phyloP scores from a whole-genome alignment of 2,888 invertebrate genomes.

The Hemistola chrysoprasaria region DNA sequence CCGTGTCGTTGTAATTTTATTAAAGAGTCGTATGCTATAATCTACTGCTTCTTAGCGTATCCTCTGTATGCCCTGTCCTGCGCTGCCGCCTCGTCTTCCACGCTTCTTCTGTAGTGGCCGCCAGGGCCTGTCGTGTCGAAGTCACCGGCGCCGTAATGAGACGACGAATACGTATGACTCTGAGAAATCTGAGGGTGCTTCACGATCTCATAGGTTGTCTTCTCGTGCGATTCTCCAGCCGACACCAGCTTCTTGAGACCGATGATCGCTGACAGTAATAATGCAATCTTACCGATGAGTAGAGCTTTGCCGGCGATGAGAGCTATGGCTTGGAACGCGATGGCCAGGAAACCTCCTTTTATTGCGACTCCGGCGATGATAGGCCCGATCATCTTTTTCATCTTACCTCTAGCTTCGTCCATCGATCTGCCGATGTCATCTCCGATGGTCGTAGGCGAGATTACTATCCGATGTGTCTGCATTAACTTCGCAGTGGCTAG shows the following conservation, averaged over 20 bases:
- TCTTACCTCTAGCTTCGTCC: conserved; percentile 81
- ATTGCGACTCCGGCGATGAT: conserved; percentile 86
- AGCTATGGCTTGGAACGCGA: conserved; percentile 89
- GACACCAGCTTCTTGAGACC: conserved; percentile 90
- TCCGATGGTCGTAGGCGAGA: conserved; percentile 68
- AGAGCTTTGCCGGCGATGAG: conserved; percentile 91
- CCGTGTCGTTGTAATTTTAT: conserved; percentile 59
- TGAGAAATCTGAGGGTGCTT: conserved; percentile 92
- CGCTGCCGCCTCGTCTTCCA: conserved; percentile 82
- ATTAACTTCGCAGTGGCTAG: conserved; percentile 82
- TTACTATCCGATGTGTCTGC: conserved; percentile 82
- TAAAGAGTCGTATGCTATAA: conserved; percentile 65
- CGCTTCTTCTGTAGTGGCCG: conserved; percentile 83
- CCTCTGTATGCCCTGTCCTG: conserved; percentile 85
- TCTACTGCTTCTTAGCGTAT: conserved; percentile 68
- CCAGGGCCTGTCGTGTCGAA: conserved; percentile 82
- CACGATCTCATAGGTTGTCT: conserved; percentile 92
- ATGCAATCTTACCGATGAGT: conserved; percentile 91
- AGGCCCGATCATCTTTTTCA: conserved; percentile 85
- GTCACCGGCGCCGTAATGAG: conserved; percentile 85
- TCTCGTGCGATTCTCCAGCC: conserved; percentile 85
- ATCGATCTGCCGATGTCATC: conserved; percentile 72
- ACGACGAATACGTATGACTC: conserved; percentile 88
- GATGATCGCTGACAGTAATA: conserved; percentile 89
- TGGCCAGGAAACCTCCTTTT: conserved; percentile 87